A percentile compares a stretch with the other conserved stretches of the same genome.
phyloP scores from a whole-genome alignment of 2,113 vertebrate species.

The Gallinago jamesoni region DNA sequence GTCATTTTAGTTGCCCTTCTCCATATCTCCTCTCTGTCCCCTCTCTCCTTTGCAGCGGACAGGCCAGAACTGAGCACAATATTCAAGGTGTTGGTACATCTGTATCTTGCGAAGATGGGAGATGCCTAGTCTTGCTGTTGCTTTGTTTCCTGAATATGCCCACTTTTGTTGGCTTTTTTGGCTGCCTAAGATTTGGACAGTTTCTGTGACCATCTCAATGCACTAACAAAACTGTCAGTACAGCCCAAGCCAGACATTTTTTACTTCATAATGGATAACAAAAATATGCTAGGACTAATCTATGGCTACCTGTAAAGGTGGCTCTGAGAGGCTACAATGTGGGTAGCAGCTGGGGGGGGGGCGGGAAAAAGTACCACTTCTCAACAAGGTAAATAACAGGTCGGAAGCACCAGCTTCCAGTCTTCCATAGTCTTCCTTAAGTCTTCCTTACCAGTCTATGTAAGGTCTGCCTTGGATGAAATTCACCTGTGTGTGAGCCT shows the following conservation, averaged over 20 bases:
- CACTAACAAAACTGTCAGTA: neutral
- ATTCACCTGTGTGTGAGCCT: neutral
- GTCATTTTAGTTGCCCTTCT: neutral
- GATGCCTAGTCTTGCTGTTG: neutral
- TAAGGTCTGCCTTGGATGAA: neutral
- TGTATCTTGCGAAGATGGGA: neutral
- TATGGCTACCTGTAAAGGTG: neutral
- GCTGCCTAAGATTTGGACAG: neutral
- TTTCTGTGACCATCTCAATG: neutral
- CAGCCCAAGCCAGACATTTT: neutral
- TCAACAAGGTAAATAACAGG: neutral
- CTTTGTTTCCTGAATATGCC: neutral
- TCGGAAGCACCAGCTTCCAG: neutral
- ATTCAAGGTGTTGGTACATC: neutral
- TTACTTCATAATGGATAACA: neutral
- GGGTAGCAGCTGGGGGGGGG: neutral
- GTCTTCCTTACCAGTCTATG: too few relatives aligned
- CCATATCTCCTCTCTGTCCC: fast-evolving
- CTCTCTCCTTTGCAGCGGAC: neutral
- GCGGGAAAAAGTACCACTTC: neutral
- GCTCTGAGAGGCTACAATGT: neutral
- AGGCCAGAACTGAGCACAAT: neutral
- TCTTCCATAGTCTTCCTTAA: too few relatives aligned
- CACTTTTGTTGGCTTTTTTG: neutral
- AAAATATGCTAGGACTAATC: neutral